Conservation (phyloP, 2,113 vertebrate species). For the Oreamnos americanus region DNA sequence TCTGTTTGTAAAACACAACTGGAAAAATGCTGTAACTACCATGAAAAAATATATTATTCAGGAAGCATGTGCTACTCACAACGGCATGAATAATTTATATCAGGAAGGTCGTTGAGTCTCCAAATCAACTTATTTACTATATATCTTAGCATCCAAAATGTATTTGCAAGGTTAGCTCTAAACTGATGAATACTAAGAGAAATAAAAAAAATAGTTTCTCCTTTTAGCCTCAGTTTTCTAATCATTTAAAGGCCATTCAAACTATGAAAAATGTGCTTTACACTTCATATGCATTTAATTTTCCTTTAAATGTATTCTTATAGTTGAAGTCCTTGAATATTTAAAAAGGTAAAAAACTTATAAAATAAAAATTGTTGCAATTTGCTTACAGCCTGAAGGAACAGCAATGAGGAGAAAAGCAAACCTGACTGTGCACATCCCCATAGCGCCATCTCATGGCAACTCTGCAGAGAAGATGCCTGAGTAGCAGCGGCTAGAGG, state of each 20-base stretch:
- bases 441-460: constrained; percentile 2
- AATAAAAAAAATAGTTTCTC: constrained; percentile 40
- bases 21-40: constrained; percentile 57
- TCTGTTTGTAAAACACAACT: constrained; percentile 68
- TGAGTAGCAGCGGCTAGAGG: too few species aligned
- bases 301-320: constrained; percentile 36
- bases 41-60: constrained; percentile 71
- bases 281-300: constrained; percentile 47
- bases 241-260: constrained; percentile 56
- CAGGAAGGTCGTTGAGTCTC: constrained; percentile 73
- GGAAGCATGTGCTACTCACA: constrained; percentile 74
- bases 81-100: constrained; percentile 81
- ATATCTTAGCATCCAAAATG: constrained; percentile 73
- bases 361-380: constrained; percentile 1
- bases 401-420: neutral
- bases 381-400: constrained; percentile 28
- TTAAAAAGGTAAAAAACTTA: constrained; percentile 46
- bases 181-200: constrained; percentile 71
- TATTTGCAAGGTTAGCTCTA: constrained; percentile 73
- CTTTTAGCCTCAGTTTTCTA: constrained; percentile 44
- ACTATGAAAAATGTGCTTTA: constrained; percentile 41
- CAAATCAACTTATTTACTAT: constrained; percentile 77
- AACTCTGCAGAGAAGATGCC: neutral
- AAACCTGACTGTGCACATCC: neutral
- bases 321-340: constrained; percentile 41